Evolutionary conservation across 92 coral and sea anemone species (phyloP).

Genomic region (Parazoanthus darwini): DNA sequence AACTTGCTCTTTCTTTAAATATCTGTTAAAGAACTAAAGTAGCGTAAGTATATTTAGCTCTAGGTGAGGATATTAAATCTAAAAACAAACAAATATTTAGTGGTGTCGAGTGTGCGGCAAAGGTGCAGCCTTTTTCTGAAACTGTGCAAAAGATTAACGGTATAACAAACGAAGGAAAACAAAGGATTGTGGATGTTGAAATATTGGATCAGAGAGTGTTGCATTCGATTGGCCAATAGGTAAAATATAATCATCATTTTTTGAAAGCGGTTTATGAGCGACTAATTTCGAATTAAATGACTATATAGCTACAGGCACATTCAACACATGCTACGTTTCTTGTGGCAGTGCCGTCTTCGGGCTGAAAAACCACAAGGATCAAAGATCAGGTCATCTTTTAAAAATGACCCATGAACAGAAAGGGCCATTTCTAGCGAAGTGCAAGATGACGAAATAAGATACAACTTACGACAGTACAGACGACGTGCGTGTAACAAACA

Average conservation of each 20-base stretch:
- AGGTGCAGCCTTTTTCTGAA: background rate
- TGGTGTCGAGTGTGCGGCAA: background rate
- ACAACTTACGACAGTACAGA: background rate
- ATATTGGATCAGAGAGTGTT: background rate
- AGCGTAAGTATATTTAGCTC: background rate
- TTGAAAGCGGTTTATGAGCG: background rate
- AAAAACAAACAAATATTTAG: too few relatives aligned
- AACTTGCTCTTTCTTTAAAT: background rate
- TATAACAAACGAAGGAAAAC: background rate
- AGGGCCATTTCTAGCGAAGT: slow-evolving; percentile 5
- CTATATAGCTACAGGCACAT: background rate
- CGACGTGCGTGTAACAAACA: background rate
- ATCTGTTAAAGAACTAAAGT: background rate
- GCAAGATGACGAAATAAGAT: slow-evolving; percentile 4
- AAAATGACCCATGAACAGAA: background rate
- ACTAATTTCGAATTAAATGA: background rate
- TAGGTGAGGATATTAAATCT: background rate
- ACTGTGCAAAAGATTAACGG: background rate
- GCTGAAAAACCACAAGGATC: slow-evolving; percentile 15
- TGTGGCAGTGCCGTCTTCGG: background rate
- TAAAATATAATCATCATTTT: background rate
- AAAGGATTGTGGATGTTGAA: background rate
- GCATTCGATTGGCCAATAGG: background rate
- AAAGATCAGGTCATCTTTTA: slow-evolving; percentile 17
- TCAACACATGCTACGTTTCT: background rate